Evolutionary conservation across 2,113 vertebrate species (phyloP).

Genomic region (Columba livia): DNA sequence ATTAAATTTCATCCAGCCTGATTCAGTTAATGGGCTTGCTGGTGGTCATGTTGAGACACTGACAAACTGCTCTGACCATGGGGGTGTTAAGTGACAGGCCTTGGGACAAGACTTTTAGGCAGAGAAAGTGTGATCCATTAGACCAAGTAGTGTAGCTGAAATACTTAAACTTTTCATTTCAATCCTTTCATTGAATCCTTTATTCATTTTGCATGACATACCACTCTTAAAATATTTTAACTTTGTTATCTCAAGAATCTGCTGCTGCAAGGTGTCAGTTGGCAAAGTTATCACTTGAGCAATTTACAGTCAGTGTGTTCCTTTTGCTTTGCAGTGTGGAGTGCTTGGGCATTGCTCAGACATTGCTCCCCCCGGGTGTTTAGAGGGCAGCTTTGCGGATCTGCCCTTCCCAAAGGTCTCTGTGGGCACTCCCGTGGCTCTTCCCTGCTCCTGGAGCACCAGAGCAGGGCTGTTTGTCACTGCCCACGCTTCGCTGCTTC

Average conservation of each 20-base stretch:
- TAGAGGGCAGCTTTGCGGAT: background rate
- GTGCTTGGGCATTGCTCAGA: background rate
- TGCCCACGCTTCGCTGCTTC: background rate
- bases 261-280: background rate
- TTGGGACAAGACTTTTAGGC: background rate
- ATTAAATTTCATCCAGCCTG: conserved; percentile 16
- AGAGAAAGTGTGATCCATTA: background rate
- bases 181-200: background rate
- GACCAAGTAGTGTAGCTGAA: background rate
- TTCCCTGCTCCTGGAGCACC: background rate
- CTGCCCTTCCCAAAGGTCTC: background rate
- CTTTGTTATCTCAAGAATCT: background rate
- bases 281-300: background rate
- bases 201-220: background rate
- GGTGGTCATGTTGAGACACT: background rate
- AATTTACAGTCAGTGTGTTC: background rate
- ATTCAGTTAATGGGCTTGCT: background rate
- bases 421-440: background rate
- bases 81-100: background rate
- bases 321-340: background rate
- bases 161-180: background rate
- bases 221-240: background rate
- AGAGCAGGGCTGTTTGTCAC: background rate
- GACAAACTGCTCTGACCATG: background rate
- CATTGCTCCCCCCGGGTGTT: background rate